These are phyloP conservation scores for Rattus rattus DNA, from an alignment of 2,113 vertebrate genomes.

Conservation along the genomic window DNA sequence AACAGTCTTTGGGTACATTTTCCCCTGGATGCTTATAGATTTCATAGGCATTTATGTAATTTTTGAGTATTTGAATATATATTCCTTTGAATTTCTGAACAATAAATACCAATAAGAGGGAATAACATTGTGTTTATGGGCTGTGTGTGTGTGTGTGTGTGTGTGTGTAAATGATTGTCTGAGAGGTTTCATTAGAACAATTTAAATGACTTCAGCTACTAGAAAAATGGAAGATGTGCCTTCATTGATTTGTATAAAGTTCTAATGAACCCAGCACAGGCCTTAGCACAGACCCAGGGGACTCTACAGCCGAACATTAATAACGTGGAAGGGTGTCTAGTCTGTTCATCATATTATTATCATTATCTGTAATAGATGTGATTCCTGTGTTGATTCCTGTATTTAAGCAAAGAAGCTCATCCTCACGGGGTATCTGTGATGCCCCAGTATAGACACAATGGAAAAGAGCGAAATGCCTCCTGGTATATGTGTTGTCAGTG, in stretches of 20 bases:
- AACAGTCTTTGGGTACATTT: conserved; percentile 47
- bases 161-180: conserved; percentile 68
- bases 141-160: conserved; percentile 25
- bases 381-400: conserved; percentile 51
- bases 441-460: neutral
- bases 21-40: conserved; percentile 37
- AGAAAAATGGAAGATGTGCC: conserved; percentile 66
- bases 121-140: neutral
- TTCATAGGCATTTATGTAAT: conserved; percentile 52
- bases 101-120: conserved; percentile 46
- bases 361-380: conserved; percentile 62
- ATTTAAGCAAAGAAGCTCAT: conserved; percentile 22
- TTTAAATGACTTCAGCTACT: conserved; percentile 32
- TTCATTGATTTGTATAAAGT: conserved; percentile 70
- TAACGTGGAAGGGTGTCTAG: conserved; percentile 46
- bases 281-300: conserved; percentile 56
- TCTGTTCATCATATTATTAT: conserved; percentile 63
- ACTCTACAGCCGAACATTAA: conserved; percentile 67
- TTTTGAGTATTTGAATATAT: conserved; percentile 48
- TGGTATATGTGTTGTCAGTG: neutral
- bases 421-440: conserved; percentile 57
- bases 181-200: conserved; percentile 68
- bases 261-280: conserved; percentile 61
- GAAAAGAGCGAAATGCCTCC: conserved; percentile 12
- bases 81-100: conserved; percentile 58